These are phyloP conservation scores for Autographa gamma DNA, from an alignment of 2,888 invertebrate species.

Conservation along the genomic window DNA sequence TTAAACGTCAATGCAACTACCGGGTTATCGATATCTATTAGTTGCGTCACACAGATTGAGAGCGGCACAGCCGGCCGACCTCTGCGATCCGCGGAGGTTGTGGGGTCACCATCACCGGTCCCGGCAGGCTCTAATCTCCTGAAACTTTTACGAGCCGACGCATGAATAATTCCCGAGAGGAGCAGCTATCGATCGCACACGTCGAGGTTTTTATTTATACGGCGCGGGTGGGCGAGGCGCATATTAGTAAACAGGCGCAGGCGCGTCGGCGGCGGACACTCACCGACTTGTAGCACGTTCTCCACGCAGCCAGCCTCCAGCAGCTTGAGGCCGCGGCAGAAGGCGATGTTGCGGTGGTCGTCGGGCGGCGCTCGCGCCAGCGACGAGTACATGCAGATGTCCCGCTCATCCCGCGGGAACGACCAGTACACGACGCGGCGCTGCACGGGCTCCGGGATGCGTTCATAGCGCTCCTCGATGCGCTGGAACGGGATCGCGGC, in stretches of 20 bases:
- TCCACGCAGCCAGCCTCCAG: conserved; percentile 95
- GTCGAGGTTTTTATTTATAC: conserved; percentile 89
- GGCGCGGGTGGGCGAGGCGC: conserved; percentile 89
- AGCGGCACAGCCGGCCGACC: conserved; percentile 49
- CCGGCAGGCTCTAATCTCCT: conserved; percentile 81
- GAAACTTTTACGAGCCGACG: conserved; percentile 84
- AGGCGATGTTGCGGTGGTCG: conserved; percentile 94
- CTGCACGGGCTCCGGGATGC: conserved; percentile 96
- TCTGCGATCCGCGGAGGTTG: conserved; percentile 54
- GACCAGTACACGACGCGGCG: conserved; percentile 96
- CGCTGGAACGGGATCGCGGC: conserved; percentile 95
- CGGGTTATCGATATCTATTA: conserved; percentile 71
- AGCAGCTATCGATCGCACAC: conserved; percentile 89
- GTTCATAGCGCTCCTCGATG: conserved; percentile 95
- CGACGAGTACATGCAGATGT: conserved; percentile 97
- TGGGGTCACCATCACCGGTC: conserved; percentile 64
- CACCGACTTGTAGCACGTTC: conserved; percentile 96
- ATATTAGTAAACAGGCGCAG: conserved; percentile 89
- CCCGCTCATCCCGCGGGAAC: conserved; percentile 95
- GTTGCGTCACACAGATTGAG: conserved; percentile 63
- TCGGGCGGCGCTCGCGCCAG: conserved; percentile 90
- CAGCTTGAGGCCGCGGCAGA: conserved; percentile 95
- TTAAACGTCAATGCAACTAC: conserved; percentile 71
- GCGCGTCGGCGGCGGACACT: conserved; percentile 87
- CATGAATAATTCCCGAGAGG: conserved; percentile 89